Base-by-base conservation (phyloP, 2,888 invertebrate species). In the Nomada fabriciana region DNA sequence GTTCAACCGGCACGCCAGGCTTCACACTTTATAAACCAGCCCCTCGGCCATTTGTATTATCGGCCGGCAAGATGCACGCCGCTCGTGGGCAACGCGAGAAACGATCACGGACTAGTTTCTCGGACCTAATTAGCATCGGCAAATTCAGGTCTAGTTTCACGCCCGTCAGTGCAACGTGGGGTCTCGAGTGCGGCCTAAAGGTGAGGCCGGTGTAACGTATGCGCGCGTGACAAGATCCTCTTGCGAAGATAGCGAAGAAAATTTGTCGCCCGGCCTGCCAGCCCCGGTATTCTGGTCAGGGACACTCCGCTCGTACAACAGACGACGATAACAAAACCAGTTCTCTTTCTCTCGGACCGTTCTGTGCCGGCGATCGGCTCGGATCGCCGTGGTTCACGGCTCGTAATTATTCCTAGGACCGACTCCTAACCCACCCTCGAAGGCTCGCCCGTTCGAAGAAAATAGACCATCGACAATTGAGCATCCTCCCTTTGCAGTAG, bases 281-380 rank as follows among this genome's bases (percentile, higher is more conserved):
- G 83, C 79, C 80, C 79, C 67, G 83, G 82, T 86, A 88, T 88
- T 88, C 88, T 88, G 90, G 89, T 89, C 89, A 90, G 89, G 89
- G 89, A 90, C 85, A 85, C 85, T 68, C 73, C 42, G 82, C n/a
- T 81, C 18, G 64, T 75, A 82, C 80, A 82, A 86, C 77, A 76
- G 71, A 67, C 75, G 64, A 63, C 88, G 90, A 90, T 90, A 89
- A 90, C 88, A 76, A 88, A 89, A 90, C 89, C 88, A 89, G 89
- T 90, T 89, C 82, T 81, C 80, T 84, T 78, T 84, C 80, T 77
- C 76, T 80, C 65, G 52, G 75, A n/a, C 69, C 72, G 76, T 69
- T 63, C 80, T 25, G 57, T 53, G 52, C 67, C 67, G 67, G 59
- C 42, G 60, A 76, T 73, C 84, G 76, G 55, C 76, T 76, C 57